Conservation (phyloP, 2,113 vertebrate species). For the Bostrychus sinensis region DNA sequence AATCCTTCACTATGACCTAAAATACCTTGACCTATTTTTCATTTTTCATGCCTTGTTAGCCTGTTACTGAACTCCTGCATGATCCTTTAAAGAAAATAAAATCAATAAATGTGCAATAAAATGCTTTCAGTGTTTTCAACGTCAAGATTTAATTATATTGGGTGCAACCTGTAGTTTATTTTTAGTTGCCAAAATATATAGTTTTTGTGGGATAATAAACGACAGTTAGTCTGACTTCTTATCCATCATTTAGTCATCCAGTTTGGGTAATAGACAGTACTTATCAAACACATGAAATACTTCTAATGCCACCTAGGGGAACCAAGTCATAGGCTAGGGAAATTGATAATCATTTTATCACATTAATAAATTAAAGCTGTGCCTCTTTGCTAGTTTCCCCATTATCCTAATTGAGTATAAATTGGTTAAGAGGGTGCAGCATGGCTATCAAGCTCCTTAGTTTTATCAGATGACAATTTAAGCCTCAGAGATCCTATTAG, state of each 20-base stretch:
- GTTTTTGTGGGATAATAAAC: too few species aligned
- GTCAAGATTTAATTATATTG: too few species aligned
- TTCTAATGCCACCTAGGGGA: conserved; percentile 40
- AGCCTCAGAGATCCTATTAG: conserved; percentile 89
- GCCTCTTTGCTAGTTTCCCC: conserved; percentile 89
- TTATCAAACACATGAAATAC: conserved; percentile 19
- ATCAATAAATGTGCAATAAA: too few species aligned
- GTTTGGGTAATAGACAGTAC: conserved; percentile 22
- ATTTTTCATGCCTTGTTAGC: neutral
- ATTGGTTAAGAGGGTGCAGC: conserved; percentile 91
- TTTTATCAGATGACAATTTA: conserved; percentile 92
- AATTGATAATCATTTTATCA: conserved; percentile 88
- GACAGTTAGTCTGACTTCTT: neutral
- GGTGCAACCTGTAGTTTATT: too few species aligned
- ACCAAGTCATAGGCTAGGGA: conserved; percentile 39
- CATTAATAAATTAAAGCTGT: conserved; percentile 90
- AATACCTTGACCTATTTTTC: neutral
- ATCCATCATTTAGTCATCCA: neutral
- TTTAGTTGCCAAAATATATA: neutral
- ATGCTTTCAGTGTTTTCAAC: too few species aligned
- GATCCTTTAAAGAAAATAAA: neutral
- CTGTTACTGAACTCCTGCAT: neutral
- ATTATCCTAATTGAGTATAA: conserved; percentile 95
- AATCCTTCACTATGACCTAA: neutral
- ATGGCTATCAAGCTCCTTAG: conserved; percentile 88